phyloP scores from a whole-genome alignment of 2,797 vertebrate species.

The Cheracebus regulus region DNA sequence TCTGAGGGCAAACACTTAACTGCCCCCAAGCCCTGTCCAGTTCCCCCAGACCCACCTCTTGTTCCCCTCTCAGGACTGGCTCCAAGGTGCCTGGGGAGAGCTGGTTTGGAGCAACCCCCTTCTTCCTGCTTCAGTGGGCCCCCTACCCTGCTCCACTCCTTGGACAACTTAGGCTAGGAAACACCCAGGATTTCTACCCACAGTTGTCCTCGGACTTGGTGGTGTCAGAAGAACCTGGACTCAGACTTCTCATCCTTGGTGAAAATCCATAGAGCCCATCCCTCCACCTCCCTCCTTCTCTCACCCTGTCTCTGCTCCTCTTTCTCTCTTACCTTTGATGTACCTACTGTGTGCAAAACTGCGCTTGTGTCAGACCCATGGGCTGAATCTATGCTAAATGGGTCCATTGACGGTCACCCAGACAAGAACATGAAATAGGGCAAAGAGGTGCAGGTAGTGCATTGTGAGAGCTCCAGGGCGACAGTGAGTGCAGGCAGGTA shows the following conservation, averaged over 20 bases:
- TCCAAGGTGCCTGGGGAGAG: not conserved
- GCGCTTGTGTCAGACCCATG: not conserved
- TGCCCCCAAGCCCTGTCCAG: not conserved
- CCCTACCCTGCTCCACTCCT: not conserved
- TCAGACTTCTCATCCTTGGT: not conserved
- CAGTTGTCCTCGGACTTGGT: not conserved
- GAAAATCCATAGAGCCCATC: not conserved
- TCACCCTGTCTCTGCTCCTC: not conserved
- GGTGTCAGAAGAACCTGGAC: not conserved
- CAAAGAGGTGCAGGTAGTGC: not conserved
- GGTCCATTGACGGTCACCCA: not conserved
- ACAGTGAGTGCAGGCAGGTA: accelerated
- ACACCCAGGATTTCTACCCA: not conserved
- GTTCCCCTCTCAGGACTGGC: not conserved
- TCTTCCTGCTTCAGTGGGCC: not conserved
- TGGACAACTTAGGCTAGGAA: not conserved
- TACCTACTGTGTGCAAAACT: not conserved
- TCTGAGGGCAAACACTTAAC: not conserved
- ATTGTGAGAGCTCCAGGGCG: not conserved
- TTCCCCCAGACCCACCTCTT: not conserved
- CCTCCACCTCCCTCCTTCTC: not conserved
- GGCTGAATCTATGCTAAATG: not conserved
- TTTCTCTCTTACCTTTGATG: not conserved
- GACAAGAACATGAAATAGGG: not conserved
- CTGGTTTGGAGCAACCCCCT: not conserved